phyloP scores from a whole-genome alignment of 2,888 invertebrate genomes.

The Drosophila affinis region DNA sequence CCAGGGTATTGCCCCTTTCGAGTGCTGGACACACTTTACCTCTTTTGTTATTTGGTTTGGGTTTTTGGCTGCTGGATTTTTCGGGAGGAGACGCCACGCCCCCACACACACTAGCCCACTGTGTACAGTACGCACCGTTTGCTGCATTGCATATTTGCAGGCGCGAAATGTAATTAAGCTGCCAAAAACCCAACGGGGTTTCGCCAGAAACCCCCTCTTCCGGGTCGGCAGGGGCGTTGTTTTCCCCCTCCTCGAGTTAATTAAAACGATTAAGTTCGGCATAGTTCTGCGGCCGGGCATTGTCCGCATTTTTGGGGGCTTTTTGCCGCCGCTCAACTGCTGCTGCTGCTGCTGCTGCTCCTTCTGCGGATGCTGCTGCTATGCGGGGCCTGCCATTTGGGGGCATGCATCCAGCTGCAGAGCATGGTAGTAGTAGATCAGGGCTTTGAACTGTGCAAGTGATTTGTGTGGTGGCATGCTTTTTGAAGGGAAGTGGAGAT shows the following conservation, averaged over 20 bases:
- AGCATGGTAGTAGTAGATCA: neutral
- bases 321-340: constrained; percentile 26
- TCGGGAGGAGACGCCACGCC: neutral
- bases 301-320: constrained; percentile 39
- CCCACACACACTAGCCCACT: constrained; percentile 32
- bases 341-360: constrained; percentile 6
- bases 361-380: neutral
- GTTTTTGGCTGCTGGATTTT: constrained; percentile 16
- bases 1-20: neutral
- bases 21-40: too few species aligned
- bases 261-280: constrained; percentile 75
- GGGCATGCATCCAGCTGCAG: neutral
- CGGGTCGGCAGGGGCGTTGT: constrained; percentile 13
- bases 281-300: constrained; percentile 54
- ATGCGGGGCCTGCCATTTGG: neutral
- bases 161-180: constrained; percentile 78
- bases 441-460: neutral
- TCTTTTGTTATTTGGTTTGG: constrained; percentile 46
- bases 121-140: constrained; percentile 21
- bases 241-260: constrained; percentile 57
- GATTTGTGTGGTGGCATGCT: neutral
- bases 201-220: neutral
- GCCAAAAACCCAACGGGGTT: constrained; percentile 50
- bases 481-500: too few species aligned
- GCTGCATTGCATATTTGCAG: constrained; percentile 70